Base-by-base conservation (phyloP, 2,888 invertebrate species). In the Laothoe populi region DNA sequence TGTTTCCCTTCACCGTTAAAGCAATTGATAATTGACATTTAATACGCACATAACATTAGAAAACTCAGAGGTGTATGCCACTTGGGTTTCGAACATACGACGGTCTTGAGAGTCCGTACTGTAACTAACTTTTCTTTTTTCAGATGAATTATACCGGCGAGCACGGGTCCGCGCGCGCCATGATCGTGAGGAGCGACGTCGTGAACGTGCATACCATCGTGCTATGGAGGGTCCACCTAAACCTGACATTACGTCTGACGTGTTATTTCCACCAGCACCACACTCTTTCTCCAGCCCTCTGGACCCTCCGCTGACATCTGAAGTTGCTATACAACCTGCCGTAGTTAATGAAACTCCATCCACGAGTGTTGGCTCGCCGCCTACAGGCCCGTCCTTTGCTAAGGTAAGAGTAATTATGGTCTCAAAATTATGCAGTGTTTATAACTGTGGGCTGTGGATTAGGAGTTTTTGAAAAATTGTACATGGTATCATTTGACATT, bases 201-300 rank as follows among this genome's bases (percentile, higher is more conserved):
- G 97, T 2, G 97, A 98, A 79, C 95, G 95, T 67, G 95, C 95
- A n/a, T 96, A 96, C 66, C 95, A 86, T 94, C 97, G 85, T 93
- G 95, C 77, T 88, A 93, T 81, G 94, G 97, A 95, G 95, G 97
- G 74, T 89, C 95, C 90, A 87, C 95, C 82, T 83, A 95, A 61
- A 79, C 94, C 72, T 81, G 95, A 95, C 72, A 93, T 97, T 62
- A 95, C 96, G 16, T 91, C 90, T 0, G 84, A 86, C 44, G 66
- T 82, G 13, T 72, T 89, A 60, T 92, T 92, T 72, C 93, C 93
- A 0, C 83, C 87, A 4, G 85, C 90, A 0, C 72, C 73, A 16
- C 70, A 69, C 42, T 73, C 68, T 72, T 88, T 70, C 63, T 74
- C 73, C n/a, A 75, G 74, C 61, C 73, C 76, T 2, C 70, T 65